These are phyloP conservation scores for Psittacus erithacus DNA, from an alignment of 2,113 vertebrate species.

Conservation along the genomic window DNA sequence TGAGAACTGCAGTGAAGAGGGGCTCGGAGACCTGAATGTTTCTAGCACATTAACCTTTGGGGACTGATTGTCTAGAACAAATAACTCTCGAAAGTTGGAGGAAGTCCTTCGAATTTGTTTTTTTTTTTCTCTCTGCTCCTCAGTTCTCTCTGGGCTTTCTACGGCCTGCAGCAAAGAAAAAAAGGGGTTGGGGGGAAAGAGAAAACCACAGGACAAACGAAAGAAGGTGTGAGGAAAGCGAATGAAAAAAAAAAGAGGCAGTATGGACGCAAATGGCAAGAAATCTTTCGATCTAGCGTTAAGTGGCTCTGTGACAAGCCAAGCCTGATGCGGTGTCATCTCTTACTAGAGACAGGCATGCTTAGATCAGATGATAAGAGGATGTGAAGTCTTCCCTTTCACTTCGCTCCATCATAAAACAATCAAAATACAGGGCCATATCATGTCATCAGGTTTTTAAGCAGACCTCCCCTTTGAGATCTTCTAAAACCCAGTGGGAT, in stretches of 20 bases:
- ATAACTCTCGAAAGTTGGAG: conserved; percentile 43
- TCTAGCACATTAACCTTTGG: conserved; percentile 19
- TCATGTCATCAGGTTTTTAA: not conserved
- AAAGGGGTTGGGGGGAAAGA: not conserved
- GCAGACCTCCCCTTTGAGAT: conserved; percentile 12
- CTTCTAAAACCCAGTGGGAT: not conserved
- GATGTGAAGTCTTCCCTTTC: conserved; percentile 26
- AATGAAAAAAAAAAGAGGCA: not conserved
- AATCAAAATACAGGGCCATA: conserved; percentile 3
- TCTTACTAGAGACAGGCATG: not conserved
- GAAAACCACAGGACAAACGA: not conserved
- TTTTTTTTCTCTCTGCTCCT: not conserved
- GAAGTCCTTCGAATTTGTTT: not conserved
- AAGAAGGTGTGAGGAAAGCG: not conserved
- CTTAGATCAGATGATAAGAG: not conserved
- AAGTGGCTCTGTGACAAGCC: conserved; percentile 3
- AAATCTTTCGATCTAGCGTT: not conserved
- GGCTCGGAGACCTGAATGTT: not conserved
- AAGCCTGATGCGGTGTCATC: not conserved
- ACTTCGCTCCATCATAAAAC: conserved; percentile 47
- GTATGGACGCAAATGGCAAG: conserved; percentile 34
- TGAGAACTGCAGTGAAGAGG: not conserved
- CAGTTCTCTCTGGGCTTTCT: conserved; percentile 12
- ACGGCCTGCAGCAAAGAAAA: conserved; percentile 51
- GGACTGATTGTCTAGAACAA: conserved; percentile 31